phyloP scores from a whole-genome alignment of 1,140 invertebrate species.

The Hylaeus volcanicus region DNA sequence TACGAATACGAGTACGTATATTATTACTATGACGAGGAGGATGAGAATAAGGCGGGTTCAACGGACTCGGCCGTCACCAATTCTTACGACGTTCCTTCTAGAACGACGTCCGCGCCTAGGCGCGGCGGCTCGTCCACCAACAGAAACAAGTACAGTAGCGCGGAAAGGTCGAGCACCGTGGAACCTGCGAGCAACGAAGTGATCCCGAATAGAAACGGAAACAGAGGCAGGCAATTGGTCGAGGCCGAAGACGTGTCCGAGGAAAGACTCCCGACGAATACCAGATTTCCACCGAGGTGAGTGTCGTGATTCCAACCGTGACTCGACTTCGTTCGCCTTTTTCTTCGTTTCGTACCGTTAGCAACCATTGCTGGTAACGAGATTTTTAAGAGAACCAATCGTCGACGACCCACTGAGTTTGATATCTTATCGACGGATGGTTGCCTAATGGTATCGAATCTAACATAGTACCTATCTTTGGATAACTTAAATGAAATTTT shows the following conservation, averaged over 20 bases:
- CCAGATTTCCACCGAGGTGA: constrained; percentile 88
- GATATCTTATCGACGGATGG: no score
- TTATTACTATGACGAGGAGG: constrained; percentile 93
- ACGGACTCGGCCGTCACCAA: constrained; percentile 75
- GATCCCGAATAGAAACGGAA: constrained; percentile 82
- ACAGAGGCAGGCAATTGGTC: constrained; percentile 82
- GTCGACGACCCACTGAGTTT: no score
- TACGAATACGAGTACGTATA: constrained; percentile 96
- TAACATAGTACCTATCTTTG: no score
- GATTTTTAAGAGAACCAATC: no score
- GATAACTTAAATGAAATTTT: no score
- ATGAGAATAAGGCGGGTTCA: constrained; percentile 81
- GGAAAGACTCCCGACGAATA: constrained; percentile 87
- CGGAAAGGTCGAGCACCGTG: constrained; percentile 82
- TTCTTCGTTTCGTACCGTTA: no score
- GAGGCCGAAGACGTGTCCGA: constrained; percentile 79
- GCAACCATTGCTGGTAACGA: no score
- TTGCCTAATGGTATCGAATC: no score
- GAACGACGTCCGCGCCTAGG: constrained; percentile 73
- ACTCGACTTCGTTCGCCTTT: no score
- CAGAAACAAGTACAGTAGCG: constrained; percentile 85
- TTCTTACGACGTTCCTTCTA: constrained; percentile 83
- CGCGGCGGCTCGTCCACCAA: constrained; percentile 63
- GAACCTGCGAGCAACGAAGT: constrained; percentile 86
- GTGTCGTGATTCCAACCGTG: no score